Base-by-base conservation (phyloP, 2,888 invertebrate species). In the Melanostoma mellinum region DNA sequence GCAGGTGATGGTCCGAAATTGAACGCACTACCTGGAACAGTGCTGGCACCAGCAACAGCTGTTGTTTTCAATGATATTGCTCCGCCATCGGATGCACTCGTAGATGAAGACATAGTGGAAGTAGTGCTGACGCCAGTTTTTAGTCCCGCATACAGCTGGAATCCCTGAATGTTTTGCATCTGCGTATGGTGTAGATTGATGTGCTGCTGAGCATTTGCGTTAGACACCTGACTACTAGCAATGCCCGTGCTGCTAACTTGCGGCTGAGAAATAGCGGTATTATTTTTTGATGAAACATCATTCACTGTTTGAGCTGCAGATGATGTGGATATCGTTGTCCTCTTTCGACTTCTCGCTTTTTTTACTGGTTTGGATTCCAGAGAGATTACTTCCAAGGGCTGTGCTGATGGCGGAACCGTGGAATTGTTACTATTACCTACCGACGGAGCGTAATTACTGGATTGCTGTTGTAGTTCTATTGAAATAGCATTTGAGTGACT, bases 21-120 rank as follows among this genome's bases (percentile, higher is more conserved):
- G 87, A 97, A 97, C 63, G 97, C 96, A 91, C 96, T 96, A 35
- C 95, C 95, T 5, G 96, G 94, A 85, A 96, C 95, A 88, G 96
- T 95, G 87, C 94, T 94, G 3, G 94, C 92, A 8, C 94, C 92
- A 60, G 87, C 86, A 8, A 85, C 85, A 4, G 86, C 86, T 5
- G 87, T 87, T 36, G 95, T 94, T 87, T 96, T 94, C 58, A 95
- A 88, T 8, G 94, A 93, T 86, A 95, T 94, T 85, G 92, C 92
- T 76, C 85, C 35, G 6, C 85, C 78, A 3, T 87, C 86, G n/a
- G 87, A 84, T 3, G 88, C 67, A 3, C 87, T 72, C 8, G 84
- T 80, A 4, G 86, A 80, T 6, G 86, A 77, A 38, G 86, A 80
- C 53, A 85, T 67, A 38, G 81, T 72, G 0, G 87, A 76, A 38